Conservation (phyloP, 2,113 vertebrate genomes). For the Octodon degus region DNA sequence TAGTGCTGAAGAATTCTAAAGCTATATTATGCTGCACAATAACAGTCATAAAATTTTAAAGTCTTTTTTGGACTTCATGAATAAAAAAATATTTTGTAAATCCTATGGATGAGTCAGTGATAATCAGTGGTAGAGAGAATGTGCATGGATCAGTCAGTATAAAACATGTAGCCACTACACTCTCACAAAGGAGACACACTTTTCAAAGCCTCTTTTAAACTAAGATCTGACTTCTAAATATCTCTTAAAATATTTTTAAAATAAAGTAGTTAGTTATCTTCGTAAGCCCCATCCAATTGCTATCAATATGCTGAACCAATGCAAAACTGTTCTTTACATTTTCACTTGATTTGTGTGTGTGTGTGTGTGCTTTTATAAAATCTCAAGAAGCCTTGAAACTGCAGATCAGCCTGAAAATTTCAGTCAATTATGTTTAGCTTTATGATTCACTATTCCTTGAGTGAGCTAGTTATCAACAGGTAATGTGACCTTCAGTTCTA, state of each 20-base stretch:
- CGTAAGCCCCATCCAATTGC: conserved; percentile 20
- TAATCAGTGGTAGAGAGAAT: neutral
- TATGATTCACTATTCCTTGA: conserved; percentile 45
- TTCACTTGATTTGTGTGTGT: conserved; percentile 22
- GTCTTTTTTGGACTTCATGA: conserved; percentile 26
- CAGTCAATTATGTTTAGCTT: conserved; percentile 54
- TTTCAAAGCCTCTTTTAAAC: neutral
- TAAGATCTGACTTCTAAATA: neutral
- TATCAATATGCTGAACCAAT: conserved; percentile 30
- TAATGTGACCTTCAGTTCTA: conserved; percentile 29
- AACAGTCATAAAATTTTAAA: conserved; percentile 28
- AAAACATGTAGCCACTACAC: neutral
- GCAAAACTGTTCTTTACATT: conserved; percentile 31
- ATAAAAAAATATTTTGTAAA: neutral
- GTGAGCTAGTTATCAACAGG: conserved; percentile 27
- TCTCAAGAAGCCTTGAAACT: conserved; percentile 35
- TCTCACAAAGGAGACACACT: neutral
- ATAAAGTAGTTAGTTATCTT: conserved; percentile 30
- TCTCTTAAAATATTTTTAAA: conserved; percentile 37
- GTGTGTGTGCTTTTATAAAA: conserved; percentile 39
- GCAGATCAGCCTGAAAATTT: conserved; percentile 41
- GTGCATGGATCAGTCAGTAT: neutral
- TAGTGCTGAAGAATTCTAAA: neutral
- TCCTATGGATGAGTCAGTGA: neutral
- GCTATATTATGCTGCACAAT: conserved; percentile 32